Percentiles rank a stretch among this genome's conserved stretches.
These are phyloP conservation scores for Scalopus aquaticus DNA, from an alignment of 2,113 vertebrate genomes.

Conservation along the genomic window DNA sequence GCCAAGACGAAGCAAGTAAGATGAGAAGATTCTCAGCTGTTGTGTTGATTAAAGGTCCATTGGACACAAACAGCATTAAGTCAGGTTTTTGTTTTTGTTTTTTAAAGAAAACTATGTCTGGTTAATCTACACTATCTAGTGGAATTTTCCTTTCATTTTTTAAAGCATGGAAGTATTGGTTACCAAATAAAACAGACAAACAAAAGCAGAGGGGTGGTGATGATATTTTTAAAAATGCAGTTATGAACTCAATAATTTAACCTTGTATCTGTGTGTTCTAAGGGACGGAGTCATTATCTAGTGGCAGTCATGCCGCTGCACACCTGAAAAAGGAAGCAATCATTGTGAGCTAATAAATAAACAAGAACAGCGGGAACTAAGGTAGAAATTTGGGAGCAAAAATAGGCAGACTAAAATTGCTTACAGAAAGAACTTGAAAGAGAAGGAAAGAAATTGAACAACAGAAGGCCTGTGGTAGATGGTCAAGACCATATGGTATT, in stretches of 20 bases:
- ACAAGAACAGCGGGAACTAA: not conserved
- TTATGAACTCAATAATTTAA: not conserved
- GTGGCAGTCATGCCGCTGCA: not conserved
- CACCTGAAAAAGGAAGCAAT: slow-evolving; percentile 18
- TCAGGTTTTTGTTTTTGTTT: not conserved
- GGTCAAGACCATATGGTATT: not conserved
- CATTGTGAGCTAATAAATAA: not conserved
- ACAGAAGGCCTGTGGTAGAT: not conserved
- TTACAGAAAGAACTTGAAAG: not conserved
- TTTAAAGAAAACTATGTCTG: not conserved
- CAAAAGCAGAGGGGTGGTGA: not conserved
- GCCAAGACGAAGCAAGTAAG: not conserved
- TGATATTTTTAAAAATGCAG: not conserved
- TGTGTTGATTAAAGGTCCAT: not conserved
- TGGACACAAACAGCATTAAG: not conserved
- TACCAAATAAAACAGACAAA: not conserved
- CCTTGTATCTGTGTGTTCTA: not conserved
- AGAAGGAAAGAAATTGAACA: not conserved
- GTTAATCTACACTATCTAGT: not conserved
- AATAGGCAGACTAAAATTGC: slow-evolving; percentile 25
- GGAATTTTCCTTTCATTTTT: not conserved
- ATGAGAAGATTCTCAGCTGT: not conserved
- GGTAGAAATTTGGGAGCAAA: not conserved
- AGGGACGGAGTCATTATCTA: not conserved
- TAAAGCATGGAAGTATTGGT: not conserved